Percentiles rank a stretch among this genome's conserved stretches.
These are phyloP conservation scores for Scotopteryx bipunctaria DNA, from an alignment of 2,888 invertebrate species.

Conservation along the genomic window DNA sequence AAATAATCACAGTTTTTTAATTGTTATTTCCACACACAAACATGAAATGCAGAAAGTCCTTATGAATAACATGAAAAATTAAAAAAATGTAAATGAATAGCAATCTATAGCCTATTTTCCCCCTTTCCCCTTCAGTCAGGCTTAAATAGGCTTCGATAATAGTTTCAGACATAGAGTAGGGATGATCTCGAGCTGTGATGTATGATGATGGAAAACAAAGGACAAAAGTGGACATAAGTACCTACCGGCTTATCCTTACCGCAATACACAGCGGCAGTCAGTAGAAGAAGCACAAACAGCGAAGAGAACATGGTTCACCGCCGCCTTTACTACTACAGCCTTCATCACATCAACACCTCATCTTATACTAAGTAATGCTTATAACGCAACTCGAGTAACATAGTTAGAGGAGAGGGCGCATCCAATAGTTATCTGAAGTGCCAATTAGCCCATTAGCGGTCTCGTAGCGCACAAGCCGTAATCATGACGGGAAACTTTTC, in stretches of 20 bases:
- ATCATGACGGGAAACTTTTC: slow-evolving; percentile 63
- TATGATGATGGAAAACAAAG: too few species aligned
- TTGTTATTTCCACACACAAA: too few species aligned
- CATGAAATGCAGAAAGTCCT: too few species aligned
- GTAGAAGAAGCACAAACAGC: slow-evolving; percentile 54
- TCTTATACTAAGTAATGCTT: slow-evolving; percentile 7
- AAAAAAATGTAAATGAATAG: too few species aligned
- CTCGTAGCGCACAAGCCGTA: slow-evolving; percentile 58
- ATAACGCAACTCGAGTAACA: slow-evolving; percentile 41
- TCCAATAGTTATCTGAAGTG: slow-evolving; percentile 49
- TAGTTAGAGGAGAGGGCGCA: slow-evolving; percentile 33
- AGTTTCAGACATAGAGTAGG: too few species aligned
- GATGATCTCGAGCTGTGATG: too few species aligned
- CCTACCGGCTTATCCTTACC: slow-evolving; percentile 70
- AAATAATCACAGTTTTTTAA: too few species aligned
- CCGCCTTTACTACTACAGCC: slow-evolving; percentile 43
- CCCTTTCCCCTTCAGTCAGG: too few species aligned
- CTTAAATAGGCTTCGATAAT: too few species aligned
- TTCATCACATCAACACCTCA: slow-evolving; percentile 2
- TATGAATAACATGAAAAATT: too few species aligned
- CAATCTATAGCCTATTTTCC: too few species aligned
- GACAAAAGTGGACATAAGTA: slow-evolving; percentile 41
- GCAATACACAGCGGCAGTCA: slow-evolving; percentile 50
- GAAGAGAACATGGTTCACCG: slow-evolving; percentile 61
- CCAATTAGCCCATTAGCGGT: slow-evolving; percentile 62